Evolutionary conservation across 2,797 vertebrate species (phyloP), one percentile per base, ranked within the genome.

Genomic region (Oryzias sinensis): DNA sequence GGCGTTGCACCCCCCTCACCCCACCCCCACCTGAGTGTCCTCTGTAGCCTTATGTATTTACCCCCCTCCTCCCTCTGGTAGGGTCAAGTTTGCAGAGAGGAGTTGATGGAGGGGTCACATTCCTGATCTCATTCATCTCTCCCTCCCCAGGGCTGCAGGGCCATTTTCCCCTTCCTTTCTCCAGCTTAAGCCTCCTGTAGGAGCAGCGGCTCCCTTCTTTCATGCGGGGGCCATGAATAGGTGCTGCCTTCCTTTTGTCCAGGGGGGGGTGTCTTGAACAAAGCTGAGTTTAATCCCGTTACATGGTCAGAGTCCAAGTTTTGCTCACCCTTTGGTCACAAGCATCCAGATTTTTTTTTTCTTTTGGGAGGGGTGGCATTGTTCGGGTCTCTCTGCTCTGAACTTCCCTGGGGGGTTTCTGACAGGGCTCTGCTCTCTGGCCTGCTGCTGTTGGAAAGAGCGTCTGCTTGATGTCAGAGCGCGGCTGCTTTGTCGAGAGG

Each of bases 281-380:
- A 87, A 87, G 86, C 79, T 14, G 44, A 68, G 80, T 85, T 88
- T 89, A 91, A 90, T 90, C 89, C 74, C 82, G 74, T 91, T 88
- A 85, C 88, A 87, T 69, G 84, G 81, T 72, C 67, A 62, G 62
- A 42, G 68, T 50, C 27, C 86, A 79, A 87, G 85, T 81, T 79
- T 76, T 14, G 67, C 78, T 81, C 77, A 48, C 65, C 80, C 84
- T 78, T 74, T 87, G 84, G 78, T 82, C 66, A 49, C 68, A 27
- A 40, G 33, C 76, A 77, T 78, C 73, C 46, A 82, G 74, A 85
- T 86, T 81, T 77, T 87, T 87, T 83, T 81, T 77, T 87, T 87
- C 82, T 74, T 77, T 81, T 84, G 85, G 80, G 79, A 70, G 76
- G 82, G 68, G 83, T 85, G 74, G 83, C 72, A 60, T 78, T 67